phyloP scores from a whole-genome alignment of 2,888 invertebrate genomes.

The Ormyrus pomaceus region DNA sequence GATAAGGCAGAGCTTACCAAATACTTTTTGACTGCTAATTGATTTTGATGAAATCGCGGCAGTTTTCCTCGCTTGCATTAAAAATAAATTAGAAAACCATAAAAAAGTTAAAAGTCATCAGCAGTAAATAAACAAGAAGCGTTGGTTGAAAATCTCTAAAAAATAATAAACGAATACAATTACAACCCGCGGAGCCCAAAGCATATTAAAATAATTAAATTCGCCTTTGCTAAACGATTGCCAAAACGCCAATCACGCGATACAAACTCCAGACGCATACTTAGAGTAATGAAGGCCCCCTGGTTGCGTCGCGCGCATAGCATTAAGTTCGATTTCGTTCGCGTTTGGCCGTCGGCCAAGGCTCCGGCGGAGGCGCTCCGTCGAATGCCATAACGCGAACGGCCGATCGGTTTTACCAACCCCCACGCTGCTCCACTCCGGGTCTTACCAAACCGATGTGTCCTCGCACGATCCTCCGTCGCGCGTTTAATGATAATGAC shows the following conservation, averaged over 20 bases:
- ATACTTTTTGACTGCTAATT: too few species aligned
- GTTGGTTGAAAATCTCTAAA: too few species aligned
- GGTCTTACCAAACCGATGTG: conserved; percentile 42
- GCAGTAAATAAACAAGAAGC: too few species aligned
- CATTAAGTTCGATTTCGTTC: conserved; percentile 29
- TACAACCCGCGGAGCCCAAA: too few species aligned
- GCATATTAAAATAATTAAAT: too few species aligned
- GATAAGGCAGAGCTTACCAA: too few species aligned
- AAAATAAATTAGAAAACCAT: too few species aligned
- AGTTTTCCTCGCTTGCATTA: too few species aligned
- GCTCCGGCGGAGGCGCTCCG: conserved; percentile 5
- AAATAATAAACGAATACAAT: too few species aligned
- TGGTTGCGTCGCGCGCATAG: conserved; percentile 40
- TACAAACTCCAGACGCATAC: conserved; percentile 17
- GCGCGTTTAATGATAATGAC: conserved; percentile 25
- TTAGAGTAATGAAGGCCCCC: conserved; percentile 27
- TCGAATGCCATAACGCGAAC: conserved; percentile 5
- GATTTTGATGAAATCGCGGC: too few species aligned
- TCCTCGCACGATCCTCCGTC: conserved; percentile 42
- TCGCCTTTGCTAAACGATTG: too few species aligned
- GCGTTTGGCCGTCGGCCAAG: conserved; percentile 39
- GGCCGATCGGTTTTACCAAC: conserved; percentile 29
- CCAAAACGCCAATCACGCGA: conserved; percentile 17
- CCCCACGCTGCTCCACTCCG: conserved; percentile 13
- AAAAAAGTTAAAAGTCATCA: too few species aligned